Evolutionary conservation across 2,888 invertebrate genomes (phyloP), one percentile per base, ranked within the genome.

Genomic region (Trypoxylon attenuatum): DNA sequence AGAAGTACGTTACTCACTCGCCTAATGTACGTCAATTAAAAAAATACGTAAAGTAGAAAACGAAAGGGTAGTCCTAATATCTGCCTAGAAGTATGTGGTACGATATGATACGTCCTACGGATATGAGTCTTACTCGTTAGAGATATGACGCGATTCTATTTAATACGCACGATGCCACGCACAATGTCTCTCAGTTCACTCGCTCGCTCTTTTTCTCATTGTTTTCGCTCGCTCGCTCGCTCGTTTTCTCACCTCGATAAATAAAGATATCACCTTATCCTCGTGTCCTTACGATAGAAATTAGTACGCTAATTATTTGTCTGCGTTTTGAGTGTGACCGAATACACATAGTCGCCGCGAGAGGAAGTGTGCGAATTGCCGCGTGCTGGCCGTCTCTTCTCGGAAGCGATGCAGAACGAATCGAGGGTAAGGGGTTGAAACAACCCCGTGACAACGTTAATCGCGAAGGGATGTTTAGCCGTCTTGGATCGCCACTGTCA

Each of bases 241-340:
- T 39, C 23, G 15, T 21, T 13, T 15, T 58, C 45, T 59, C n/a
- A 66, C 55, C 66, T 61, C 51, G 46, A 65, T 64, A 68, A 76
- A 69, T 52, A 75, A 70, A 71, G 52, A 65, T 64, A 67, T 63
- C 56, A 68, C 67, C 58, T 71, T 70, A 63, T 72, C 71, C 71
- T 50, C n/a, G n/a, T n/a, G n/a, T 16, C 62, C 72, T 76, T 77
- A 80, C 66, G n/a, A 59, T 71, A 75, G 68, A 76, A 71, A 78
- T 83, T 79, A 80, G 77, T 84, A 84, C 69, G 77, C 84, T 84
- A 84, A 84, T 84, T 84, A 84, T 84, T 84, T 84, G 84, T 84
- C 84, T 83, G 81, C 76, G 76, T 84, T 80, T n/a, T 78, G 82
- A 83, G 81, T 82, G 79, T 68, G 67, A 78, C 81, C 78, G 80